Evolutionary conservation across 2,888 invertebrate species (phyloP), one percentile per base, ranked within the genome.

Genomic region (Metellina segmentata): DNA sequence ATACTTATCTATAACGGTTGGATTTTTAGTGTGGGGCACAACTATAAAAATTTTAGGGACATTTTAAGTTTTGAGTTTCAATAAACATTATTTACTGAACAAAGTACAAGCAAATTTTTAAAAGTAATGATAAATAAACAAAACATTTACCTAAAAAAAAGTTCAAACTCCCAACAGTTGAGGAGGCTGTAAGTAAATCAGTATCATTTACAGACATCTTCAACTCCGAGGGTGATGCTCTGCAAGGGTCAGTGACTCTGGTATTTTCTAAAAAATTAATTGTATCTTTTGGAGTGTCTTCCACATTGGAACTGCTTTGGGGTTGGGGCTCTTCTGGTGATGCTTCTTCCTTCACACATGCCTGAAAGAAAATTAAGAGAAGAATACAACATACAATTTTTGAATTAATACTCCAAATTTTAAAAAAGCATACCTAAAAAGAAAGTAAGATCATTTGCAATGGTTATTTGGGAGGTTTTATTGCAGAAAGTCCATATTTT

Each of bases 151-250:
- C 93, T 89, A 93, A 89, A 87, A 89, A 93, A 91, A 93, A 93
- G 70, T 91, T 93, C 34, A 93, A 86, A 71, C 93, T 93, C 78
- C 91, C 93, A 74, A 93, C 79, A 78, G 89, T 91, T 53, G 91
- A 91, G 70, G 85, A 82, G 16, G 82, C 78, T 48, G 49, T 8
- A 11, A 71, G 34, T 34, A 9, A n/a, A 19, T 85, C 82, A 69
- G 81, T 75, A 19, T 83, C 78, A 70, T 11, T 71, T 61, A 85
- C 61, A 13, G 89, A 34, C 83, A 90, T 85, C 79, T 85, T 90
- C 13, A 81, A 69, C 49, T 81, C 81, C 49, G 48, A 11, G 19
- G 81, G 71, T 71, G 83, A 51, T 52, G 85, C 90, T 79, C 48
- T 52, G 79, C 91, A 91, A 91, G 71, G 53, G 69, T 91, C 91